Conservation (phyloP, 2,113 vertebrate genomes). For the Pipa parva region DNA sequence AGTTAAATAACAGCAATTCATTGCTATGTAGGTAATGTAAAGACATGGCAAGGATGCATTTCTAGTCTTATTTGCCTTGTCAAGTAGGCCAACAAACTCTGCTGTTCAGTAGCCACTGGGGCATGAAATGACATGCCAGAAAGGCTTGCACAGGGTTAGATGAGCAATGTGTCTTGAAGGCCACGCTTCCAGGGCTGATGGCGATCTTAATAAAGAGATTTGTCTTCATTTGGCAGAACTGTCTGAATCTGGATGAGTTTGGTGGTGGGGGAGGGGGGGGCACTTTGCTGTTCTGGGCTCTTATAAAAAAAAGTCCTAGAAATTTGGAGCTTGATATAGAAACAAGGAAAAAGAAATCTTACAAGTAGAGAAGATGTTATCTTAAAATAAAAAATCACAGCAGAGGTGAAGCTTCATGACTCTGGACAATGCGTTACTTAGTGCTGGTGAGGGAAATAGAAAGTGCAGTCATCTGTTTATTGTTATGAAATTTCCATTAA, state of each 20-base stretch:
- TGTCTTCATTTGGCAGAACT: slow-evolving; percentile 28
- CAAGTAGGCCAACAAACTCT: neutral
- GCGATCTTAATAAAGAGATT: neutral
- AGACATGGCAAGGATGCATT: neutral
- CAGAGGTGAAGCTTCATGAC: no score
- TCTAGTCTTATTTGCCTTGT: slow-evolving; percentile 35
- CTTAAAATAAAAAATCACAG: no score
- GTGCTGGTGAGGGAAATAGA: no score
- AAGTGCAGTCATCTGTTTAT: no score
- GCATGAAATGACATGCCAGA: neutral
- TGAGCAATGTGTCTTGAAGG: slow-evolving; percentile 11
- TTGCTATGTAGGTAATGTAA: neutral
- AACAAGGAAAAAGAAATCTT: neutral
- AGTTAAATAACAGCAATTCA: neutral
- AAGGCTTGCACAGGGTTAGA: neutral
- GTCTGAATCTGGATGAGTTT: neutral
- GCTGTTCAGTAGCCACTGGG: neutral
- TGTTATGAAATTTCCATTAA: no score
- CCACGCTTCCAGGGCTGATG: neutral
- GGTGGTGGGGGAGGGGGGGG: neutral
- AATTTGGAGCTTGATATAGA: neutral
- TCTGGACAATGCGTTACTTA: no score
- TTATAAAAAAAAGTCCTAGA: slow-evolving; percentile 11
- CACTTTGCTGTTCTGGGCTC: neutral
- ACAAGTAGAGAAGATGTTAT: neutral